Evolutionary conservation across 2,113 vertebrate genomes (phyloP).

Genomic region (Colius striatus): DNA sequence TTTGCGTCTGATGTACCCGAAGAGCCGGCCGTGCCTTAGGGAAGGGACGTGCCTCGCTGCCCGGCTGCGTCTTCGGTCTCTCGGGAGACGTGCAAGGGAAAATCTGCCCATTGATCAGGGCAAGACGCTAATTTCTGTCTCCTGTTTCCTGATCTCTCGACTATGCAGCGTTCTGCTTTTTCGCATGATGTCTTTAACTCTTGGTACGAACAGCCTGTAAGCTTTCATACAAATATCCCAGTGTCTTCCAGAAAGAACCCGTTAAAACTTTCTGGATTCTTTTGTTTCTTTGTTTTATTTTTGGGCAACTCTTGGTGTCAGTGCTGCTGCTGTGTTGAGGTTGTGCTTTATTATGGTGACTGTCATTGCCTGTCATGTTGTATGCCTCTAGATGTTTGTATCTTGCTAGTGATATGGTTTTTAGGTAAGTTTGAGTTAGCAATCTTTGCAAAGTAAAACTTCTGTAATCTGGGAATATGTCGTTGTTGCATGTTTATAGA

Average conservation of each 20-base stretch:
- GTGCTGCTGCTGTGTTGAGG: too few species aligned
- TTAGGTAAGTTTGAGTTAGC: background rate
- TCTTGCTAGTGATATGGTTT: background rate
- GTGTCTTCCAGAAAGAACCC: background rate
- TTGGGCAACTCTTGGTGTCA: background rate
- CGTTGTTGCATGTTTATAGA: background rate
- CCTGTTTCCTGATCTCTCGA: background rate
- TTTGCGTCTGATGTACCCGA: background rate
- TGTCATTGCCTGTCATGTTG: background rate
- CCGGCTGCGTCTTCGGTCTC: background rate
- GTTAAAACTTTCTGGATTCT: background rate
- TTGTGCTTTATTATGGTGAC: background rate
- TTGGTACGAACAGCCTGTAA: background rate
- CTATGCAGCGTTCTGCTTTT: background rate
- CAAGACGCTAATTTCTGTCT: background rate
- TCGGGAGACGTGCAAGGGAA: background rate
- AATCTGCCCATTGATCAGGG: background rate
- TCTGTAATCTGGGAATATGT: background rate
- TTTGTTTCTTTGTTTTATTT: background rate
- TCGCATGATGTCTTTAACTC: background rate
- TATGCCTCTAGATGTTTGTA: background rate
- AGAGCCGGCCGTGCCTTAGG: background rate
- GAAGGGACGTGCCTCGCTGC: background rate
- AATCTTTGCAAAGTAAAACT: too few species aligned
- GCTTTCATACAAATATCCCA: accelerated